Evolutionary conservation across 2,113 vertebrate species (phyloP).

Genomic region (Erythrolamprus reginae): DNA sequence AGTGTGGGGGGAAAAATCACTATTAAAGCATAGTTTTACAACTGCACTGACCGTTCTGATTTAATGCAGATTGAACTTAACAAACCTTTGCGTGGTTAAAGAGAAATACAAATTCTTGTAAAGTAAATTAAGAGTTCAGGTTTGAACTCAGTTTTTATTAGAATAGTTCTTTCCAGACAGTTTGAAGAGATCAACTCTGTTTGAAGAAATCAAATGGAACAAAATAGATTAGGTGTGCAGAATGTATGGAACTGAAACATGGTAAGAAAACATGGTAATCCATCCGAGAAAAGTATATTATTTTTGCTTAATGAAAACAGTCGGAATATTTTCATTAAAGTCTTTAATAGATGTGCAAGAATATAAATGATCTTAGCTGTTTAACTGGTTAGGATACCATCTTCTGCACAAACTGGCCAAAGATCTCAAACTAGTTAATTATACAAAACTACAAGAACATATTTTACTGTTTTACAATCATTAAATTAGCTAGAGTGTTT

Average conservation of each 20-base stretch:
- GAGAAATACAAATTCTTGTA: not conserved
- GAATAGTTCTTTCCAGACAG: not conserved
- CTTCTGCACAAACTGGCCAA: slow-evolving; percentile 63
- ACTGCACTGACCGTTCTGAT: not conserved
- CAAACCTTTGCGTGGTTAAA: not conserved
- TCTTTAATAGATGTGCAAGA: slow-evolving; percentile 72
- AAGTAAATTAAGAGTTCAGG: not conserved
- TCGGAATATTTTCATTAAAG: slow-evolving; percentile 55
- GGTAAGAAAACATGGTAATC: not conserved
- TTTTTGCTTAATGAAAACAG: slow-evolving; percentile 29
- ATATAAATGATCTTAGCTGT: slow-evolving; percentile 60
- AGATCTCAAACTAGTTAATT: slow-evolving; percentile 55
- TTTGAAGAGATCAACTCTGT: not conserved
- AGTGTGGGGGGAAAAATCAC: not conserved
- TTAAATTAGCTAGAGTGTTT: slow-evolving; percentile 68
- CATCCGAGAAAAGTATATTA: not conserved
- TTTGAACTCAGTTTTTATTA: rapidly evolving
- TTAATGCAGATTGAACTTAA: not conserved
- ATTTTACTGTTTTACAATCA: slow-evolving; percentile 72
- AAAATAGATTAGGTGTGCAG: not conserved
- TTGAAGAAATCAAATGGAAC: not conserved
- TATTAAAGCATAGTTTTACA: not conserved
- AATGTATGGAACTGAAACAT: not conserved
- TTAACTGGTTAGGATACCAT: slow-evolving; percentile 59
- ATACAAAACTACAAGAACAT: slow-evolving; percentile 72